phyloP scores from a whole-genome alignment of 2,888 invertebrate species.

The Chalcis sispes region DNA sequence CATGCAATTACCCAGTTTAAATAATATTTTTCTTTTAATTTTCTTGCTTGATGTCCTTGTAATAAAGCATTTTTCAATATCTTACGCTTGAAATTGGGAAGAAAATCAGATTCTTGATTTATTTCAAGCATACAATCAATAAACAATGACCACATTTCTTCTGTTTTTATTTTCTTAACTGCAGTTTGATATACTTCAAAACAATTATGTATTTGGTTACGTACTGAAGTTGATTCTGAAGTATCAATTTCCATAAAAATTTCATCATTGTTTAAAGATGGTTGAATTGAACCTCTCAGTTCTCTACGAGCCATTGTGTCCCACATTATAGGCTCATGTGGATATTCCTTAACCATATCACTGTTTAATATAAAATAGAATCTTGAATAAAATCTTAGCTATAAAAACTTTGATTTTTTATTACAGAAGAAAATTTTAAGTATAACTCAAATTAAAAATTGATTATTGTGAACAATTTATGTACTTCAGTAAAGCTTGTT shows the following conservation, averaged over 20 bases:
- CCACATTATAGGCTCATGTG: conserved; percentile 79
- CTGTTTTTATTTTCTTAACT: conserved; percentile 76
- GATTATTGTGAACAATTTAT: no score
- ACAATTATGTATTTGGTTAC: conserved; percentile 76
- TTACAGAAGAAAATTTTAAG: background rate
- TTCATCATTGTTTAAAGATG: conserved; percentile 60
- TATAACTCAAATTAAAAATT: background rate
- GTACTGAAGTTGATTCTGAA: conserved; percentile 68
- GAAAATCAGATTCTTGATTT: conserved; percentile 75
- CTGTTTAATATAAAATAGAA: conserved; percentile 65
- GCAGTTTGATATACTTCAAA: conserved; percentile 77
- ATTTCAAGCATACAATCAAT: conserved; percentile 79
- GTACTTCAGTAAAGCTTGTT: no score
- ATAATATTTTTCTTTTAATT: conserved; percentile 78
- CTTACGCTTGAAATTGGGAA: conserved; percentile 77
- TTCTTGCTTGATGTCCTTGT: conserved; percentile 76
- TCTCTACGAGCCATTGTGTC: conserved; percentile 80
- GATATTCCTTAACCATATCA: conserved; percentile 77
- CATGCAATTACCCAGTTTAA: conserved; percentile 73
- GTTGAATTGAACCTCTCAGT: conserved; percentile 76
- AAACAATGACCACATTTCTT: conserved; percentile 79
- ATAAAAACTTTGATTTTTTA: background rate
- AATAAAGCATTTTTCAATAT: conserved; percentile 77
- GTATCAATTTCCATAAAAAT: conserved; percentile 63
- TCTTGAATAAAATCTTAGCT: background rate